phyloP scores from a whole-genome alignment of 2,113 vertebrate species.

The Vombatus ursinus region DNA sequence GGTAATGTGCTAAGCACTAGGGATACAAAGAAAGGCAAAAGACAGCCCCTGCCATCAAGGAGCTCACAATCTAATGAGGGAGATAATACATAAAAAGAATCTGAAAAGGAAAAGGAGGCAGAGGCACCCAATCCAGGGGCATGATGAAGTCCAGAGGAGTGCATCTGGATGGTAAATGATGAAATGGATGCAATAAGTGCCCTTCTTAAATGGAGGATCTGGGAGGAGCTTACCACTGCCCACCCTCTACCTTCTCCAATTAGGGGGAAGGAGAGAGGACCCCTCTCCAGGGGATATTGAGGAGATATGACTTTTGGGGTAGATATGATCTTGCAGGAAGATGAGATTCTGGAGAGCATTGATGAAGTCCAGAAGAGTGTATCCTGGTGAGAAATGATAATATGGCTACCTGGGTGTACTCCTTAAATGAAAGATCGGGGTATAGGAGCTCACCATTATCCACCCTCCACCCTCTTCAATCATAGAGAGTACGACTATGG shows the following conservation, averaged over 20 bases:
- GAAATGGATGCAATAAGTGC: not conserved
- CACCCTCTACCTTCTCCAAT: too few relatives aligned
- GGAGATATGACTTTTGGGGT: too few relatives aligned
- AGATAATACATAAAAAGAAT: not conserved
- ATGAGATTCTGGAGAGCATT: too few relatives aligned
- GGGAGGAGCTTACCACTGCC: not conserved
- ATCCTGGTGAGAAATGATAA: too few relatives aligned
- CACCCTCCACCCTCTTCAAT: too few relatives aligned
- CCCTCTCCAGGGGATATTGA: not conserved
- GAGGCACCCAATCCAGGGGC: not conserved
- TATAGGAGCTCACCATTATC: too few relatives aligned
- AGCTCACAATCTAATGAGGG: not conserved
- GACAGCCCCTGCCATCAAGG: not conserved
- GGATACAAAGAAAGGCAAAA: not conserved
- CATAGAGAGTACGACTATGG: too few relatives aligned
- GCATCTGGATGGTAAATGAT: not conserved
- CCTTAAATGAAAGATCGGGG: too few relatives aligned
- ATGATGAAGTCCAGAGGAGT: not conserved
- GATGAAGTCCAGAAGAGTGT: too few relatives aligned
- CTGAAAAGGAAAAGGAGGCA: not conserved
- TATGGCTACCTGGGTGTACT: too few relatives aligned
- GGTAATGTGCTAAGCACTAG: too few relatives aligned
- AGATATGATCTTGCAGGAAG: too few relatives aligned
- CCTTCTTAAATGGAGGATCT: not conserved
- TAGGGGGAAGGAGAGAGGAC: not conserved